Evolutionary conservation across 1,140 invertebrate species (phyloP).

Genomic region (Macrocentrus cingulum): DNA sequence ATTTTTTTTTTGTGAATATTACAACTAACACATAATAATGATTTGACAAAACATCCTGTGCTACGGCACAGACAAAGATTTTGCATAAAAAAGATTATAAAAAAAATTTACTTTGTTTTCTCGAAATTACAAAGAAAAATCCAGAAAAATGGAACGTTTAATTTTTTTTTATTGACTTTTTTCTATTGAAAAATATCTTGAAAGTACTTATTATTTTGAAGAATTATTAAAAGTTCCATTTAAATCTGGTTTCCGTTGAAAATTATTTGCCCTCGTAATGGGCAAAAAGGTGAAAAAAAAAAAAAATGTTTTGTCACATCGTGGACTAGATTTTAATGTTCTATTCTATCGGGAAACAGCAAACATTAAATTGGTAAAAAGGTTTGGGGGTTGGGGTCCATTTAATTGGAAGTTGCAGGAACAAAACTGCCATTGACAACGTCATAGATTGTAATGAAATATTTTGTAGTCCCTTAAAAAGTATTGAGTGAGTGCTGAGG

Average conservation of each 20-base stretch:
- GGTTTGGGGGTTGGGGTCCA: slow-evolving; percentile 33
- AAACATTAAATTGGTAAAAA: slow-evolving; percentile 51
- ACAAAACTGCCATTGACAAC: slow-evolving; percentile 37
- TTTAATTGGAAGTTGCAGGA: slow-evolving; percentile 41
- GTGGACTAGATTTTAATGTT: slow-evolving; percentile 41
- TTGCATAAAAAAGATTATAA: slow-evolving; percentile 1
- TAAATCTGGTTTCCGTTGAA: no score
- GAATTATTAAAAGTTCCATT: no score
- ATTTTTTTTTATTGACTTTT: no score
- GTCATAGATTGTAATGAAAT: slow-evolving; percentile 4
- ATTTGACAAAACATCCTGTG: slow-evolving; percentile 47
- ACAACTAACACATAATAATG: slow-evolving; percentile 54
- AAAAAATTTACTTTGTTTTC: not conserved
- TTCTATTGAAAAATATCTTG: no score
- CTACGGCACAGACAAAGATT: not conserved
- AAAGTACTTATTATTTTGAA: no score
- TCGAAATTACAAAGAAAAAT: not conserved
- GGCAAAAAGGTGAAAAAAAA: slow-evolving; percentile 7
- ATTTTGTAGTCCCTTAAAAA: not conserved
- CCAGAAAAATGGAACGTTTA: not conserved
- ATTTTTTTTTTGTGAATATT: slow-evolving; percentile 35
- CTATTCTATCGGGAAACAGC: slow-evolving; percentile 55
- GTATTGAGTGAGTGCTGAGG: slow-evolving; percentile 5
- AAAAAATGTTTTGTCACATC: slow-evolving; percentile 47
- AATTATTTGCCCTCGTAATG: no score